phyloP scores from a whole-genome alignment of 2,888 invertebrate genomes.

The Sabatieria punctata region DNA sequence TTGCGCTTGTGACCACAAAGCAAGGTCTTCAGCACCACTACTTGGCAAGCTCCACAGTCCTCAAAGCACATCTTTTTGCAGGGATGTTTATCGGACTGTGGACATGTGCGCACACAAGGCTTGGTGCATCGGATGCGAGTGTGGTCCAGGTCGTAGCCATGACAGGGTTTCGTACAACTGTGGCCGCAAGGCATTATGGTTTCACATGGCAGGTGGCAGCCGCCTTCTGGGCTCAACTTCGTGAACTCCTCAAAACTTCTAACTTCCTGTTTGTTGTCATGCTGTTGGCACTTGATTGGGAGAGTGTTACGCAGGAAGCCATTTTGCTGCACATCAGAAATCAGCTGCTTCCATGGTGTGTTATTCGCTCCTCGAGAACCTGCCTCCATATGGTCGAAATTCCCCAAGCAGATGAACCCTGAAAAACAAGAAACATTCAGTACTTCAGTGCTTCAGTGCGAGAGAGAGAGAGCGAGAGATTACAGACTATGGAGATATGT shows the following conservation, averaged over 20 bases:
- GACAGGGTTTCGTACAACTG: constrained; percentile 45
- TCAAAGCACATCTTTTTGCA: constrained; percentile 42
- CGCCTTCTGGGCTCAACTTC: constrained; percentile 33
- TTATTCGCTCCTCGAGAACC: background rate
- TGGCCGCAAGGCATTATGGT: constrained; percentile 45
- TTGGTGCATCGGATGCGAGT: constrained; percentile 36
- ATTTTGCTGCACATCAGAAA: background rate
- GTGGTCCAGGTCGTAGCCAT: constrained; percentile 44
- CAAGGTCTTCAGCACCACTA: constrained; percentile 13
- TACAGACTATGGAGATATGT: no score
- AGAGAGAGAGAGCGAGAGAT: no score
- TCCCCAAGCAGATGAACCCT: constrained; percentile 8
- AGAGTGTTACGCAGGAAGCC: constrained; percentile 9
- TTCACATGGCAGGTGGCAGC: constrained; percentile 45
- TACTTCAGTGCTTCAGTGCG: no score
- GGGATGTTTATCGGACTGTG: no score
- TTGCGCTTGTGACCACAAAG: constrained; percentile 11
- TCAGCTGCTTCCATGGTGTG: background rate
- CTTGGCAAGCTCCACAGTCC: constrained; percentile 14
- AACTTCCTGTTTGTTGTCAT: constrained; percentile 12
- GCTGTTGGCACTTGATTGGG: constrained; percentile 14
- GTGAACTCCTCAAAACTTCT: constrained; percentile 12
- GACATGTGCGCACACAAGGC: background rate
- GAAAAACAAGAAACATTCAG: no score
- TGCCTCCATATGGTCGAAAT: constrained; percentile 1